These are phyloP conservation scores for Drosophila yakuba DNA, from an alignment of 1,140 invertebrate genomes.

Conservation along the genomic window DNA sequence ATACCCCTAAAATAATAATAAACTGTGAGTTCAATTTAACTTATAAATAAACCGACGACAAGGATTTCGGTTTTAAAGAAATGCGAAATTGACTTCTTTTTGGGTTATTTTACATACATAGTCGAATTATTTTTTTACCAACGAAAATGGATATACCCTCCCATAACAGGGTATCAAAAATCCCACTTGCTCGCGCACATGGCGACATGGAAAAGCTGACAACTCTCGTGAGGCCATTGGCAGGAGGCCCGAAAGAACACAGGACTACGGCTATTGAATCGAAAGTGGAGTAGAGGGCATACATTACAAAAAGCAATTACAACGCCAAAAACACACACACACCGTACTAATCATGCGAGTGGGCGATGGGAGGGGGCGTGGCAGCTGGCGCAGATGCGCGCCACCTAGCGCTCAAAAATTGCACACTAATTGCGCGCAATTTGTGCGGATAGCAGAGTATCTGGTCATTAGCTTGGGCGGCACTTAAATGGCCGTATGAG, in stretches of 20 bases:
- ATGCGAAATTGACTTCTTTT: no score
- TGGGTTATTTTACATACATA: no score
- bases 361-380: constrained; percentile 10
- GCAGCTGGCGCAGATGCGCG: constrained; percentile 63
- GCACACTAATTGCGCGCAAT: constrained; percentile 79
- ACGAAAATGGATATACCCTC: not conserved
- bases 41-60: no score
- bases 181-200: constrained; percentile 25
- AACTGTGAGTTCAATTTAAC: no score
- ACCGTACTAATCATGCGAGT: constrained; percentile 64
- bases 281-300: constrained; percentile 53
- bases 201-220: constrained; percentile 68
- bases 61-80: no score
- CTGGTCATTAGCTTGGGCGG: constrained; percentile 68
- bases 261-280: constrained; percentile 11
- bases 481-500: constrained; percentile 76
- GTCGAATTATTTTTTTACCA: no score
- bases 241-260: constrained; percentile 24
- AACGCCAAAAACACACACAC: constrained; percentile 69
- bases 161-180: not conserved
- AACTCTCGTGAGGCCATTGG: constrained; percentile 53
- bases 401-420: constrained; percentile 76
- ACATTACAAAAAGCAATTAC: constrained; percentile 83
- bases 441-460: constrained; percentile 55
- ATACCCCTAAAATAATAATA: no score